These are phyloP conservation scores for Trichechus manatus DNA, from an alignment of 2,113 vertebrate species.

Conservation along the genomic window DNA sequence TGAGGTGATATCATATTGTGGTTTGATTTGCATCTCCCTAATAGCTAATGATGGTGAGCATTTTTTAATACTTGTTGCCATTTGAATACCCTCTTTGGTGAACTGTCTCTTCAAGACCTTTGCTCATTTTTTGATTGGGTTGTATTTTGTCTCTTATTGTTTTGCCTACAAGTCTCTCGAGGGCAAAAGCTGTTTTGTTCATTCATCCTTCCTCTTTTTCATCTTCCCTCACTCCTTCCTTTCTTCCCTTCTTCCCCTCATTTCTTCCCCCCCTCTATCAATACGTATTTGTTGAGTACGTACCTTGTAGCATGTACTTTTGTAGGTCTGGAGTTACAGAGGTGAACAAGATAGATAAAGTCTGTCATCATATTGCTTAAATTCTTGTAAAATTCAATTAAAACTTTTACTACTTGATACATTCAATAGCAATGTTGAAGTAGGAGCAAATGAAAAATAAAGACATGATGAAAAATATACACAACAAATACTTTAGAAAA, in stretches of 20 bases:
- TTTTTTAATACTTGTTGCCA: too few relatives aligned
- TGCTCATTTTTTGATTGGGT: too few relatives aligned
- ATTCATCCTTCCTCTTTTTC: not conserved
- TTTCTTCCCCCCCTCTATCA: not conserved
- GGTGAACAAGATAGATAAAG: not conserved
- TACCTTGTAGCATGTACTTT: not conserved
- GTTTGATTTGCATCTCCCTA: too few relatives aligned
- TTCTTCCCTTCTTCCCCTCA: not conserved
- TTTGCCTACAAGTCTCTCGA: not conserved
- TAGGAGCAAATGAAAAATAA: not conserved
- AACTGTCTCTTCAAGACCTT: too few relatives aligned
- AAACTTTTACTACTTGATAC: not conserved
- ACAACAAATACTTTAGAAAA: too few relatives aligned
- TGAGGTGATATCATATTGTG: too few relatives aligned
- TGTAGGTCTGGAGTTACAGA: not conserved
- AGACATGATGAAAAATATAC: not conserved
- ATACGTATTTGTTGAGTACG: not conserved
- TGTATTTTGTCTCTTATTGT: too few relatives aligned
- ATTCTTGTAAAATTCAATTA: not conserved
- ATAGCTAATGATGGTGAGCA: too few relatives aligned
- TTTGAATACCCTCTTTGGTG: too few relatives aligned
- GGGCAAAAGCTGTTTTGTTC: not conserved
- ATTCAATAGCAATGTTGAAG: not conserved
- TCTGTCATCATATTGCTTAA: not conserved
- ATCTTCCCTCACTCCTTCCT: not conserved